Evolutionary conservation across 2,113 vertebrate genomes (phyloP).

Genomic region (Halcyon senegalensis): DNA sequence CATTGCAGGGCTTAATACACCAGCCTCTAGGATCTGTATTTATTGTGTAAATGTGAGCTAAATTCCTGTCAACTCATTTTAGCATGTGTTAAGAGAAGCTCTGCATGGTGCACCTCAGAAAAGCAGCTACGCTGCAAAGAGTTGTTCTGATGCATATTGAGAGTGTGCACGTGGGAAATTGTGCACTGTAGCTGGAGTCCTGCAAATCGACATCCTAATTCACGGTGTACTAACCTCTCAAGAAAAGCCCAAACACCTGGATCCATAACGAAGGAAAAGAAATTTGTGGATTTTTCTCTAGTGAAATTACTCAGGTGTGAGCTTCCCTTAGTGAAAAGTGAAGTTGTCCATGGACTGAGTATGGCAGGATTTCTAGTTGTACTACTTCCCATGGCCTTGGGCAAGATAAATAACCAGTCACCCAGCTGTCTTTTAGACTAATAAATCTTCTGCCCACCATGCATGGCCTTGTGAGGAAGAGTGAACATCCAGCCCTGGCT

Average conservation of each 20-base stretch:
- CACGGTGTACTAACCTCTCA: not conserved
- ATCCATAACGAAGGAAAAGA: not conserved
- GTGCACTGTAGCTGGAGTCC: not conserved
- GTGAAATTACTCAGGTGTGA: not conserved
- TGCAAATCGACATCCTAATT: not conserved
- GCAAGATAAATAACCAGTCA: not conserved
- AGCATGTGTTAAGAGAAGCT: fast-evolving
- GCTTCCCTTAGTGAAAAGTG: not conserved
- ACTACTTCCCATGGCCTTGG: not conserved
- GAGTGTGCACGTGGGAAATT: not conserved
- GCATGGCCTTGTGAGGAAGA: not conserved
- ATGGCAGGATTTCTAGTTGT: not conserved
- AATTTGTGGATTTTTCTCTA: not conserved
- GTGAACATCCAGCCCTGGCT: not conserved
- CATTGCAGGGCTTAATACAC: not conserved
- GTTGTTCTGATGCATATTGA: fast-evolving
- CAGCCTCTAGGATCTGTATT: not conserved
- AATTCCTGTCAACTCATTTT: not conserved
- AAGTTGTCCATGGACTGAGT: not conserved
- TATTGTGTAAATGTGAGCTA: not conserved
- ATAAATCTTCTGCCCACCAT: not conserved
- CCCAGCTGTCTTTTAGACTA: not conserved
- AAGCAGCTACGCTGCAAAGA: not conserved
- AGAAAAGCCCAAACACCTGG: not conserved
- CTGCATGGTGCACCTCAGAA: not conserved